These are phyloP conservation scores for Sterna hirundo DNA, from an alignment of 2,113 vertebrate genomes.

Conservation along the genomic window DNA sequence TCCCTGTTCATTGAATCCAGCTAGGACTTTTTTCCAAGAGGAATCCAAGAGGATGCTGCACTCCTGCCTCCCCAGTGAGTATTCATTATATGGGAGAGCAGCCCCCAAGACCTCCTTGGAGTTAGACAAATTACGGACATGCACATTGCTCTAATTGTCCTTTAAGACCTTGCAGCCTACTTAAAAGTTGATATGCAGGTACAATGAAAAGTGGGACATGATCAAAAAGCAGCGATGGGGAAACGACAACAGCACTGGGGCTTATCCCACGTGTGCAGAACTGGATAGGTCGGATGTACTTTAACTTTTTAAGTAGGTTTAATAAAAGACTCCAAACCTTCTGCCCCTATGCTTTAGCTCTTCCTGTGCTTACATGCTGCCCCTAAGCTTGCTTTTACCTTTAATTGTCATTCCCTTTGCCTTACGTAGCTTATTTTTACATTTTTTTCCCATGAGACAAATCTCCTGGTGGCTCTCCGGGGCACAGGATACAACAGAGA, in stretches of 20 bases:
- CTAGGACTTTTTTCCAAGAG: not conserved
- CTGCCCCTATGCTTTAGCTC: not conserved
- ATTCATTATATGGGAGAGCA: not conserved
- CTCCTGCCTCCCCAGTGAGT: not conserved
- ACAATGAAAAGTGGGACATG: not conserved
- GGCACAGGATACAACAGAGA: not conserved
- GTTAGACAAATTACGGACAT: not conserved
- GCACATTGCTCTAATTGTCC: not conserved
- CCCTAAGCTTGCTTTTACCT: not conserved
- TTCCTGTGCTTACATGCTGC: not conserved
- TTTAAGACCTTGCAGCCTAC: not conserved
- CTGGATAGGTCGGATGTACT: not conserved
- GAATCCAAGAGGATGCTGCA: not conserved
- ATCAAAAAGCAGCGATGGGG: not conserved
- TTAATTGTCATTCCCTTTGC: not conserved
- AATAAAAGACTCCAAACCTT: not conserved
- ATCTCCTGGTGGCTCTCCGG: not conserved
- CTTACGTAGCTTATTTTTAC: not conserved
- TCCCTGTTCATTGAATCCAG: not conserved
- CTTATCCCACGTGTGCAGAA: not conserved
- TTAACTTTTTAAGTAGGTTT: not conserved
- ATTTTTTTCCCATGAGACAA: not conserved
- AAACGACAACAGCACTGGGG: not conserved
- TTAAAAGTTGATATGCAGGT: not conserved
- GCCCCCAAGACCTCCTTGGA: not conserved